These are phyloP conservation scores for Pygocentrus nattereri DNA, from an alignment of 2,797 vertebrate genomes.

Conservation along the genomic window DNA sequence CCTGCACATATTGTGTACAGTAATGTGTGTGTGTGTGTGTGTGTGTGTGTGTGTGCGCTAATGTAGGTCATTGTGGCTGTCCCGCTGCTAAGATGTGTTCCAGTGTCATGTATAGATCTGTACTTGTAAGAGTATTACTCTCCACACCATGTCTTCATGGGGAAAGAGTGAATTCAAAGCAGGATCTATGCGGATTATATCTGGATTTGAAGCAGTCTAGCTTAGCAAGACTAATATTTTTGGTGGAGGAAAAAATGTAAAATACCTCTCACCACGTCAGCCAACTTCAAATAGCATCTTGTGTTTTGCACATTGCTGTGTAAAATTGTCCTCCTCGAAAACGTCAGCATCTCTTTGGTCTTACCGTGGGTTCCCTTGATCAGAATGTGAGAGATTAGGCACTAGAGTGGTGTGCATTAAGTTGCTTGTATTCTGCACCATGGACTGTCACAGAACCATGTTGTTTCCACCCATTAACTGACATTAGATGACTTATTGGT, in stretches of 20 bases:
- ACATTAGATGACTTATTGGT: slow-evolving; percentile 29
- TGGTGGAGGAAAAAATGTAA: slow-evolving; percentile 56
- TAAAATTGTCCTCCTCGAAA: slow-evolving; percentile 10
- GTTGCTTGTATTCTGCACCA: background rate
- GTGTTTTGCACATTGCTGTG: background rate
- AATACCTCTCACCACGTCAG: slow-evolving; percentile 47
- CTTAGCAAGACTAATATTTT: slow-evolving; percentile 70
- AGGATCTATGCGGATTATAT: slow-evolving; percentile 79
- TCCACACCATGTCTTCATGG: slow-evolving; percentile 74
- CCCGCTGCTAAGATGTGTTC: background rate
- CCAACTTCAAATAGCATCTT: slow-evolving; percentile 38
- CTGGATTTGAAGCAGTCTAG: slow-evolving; percentile 69
- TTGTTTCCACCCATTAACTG: slow-evolving; percentile 29
- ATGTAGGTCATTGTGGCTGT: background rate
- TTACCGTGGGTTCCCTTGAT: background rate
- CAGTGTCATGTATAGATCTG: slow-evolving; percentile 7
- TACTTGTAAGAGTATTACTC: slow-evolving; percentile 57
- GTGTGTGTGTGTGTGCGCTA: background rate
- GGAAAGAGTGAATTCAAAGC: slow-evolving; percentile 76
- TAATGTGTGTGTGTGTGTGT: background rate
- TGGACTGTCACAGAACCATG: background rate
- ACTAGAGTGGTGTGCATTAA: background rate
- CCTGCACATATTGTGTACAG: background rate
- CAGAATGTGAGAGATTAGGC: background rate
- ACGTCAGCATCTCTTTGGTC: slow-evolving; percentile 7